Evolutionary conservation across 1,140 invertebrate species (phyloP).

Genomic region (Archivesica marissinica): DNA sequence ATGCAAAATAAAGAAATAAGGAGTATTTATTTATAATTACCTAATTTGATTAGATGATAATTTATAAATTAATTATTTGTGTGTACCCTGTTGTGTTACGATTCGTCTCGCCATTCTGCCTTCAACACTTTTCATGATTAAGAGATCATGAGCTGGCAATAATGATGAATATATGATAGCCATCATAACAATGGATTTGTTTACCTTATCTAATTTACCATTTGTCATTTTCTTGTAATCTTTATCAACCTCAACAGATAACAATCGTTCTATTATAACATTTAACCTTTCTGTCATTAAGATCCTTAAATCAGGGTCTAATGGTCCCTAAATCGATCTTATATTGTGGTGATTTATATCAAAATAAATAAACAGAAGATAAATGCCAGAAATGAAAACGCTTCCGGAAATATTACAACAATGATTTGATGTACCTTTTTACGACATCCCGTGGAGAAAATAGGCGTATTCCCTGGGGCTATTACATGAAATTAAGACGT

Average conservation of each 20-base stretch:
- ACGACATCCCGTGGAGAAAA: constrained; percentile 33
- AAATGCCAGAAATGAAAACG: constrained; percentile 47
- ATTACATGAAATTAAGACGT: constrained; percentile 47
- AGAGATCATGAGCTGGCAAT: neutral
- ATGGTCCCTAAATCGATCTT: constrained; percentile 54
- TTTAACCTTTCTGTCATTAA: constrained; percentile 55
- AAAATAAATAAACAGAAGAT: constrained; percentile 37
- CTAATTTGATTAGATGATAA: neutral
- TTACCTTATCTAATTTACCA: constrained; percentile 63
- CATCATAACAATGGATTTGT: constrained; percentile 45
- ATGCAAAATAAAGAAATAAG: constrained; percentile 6
- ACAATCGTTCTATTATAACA: constrained; percentile 45
- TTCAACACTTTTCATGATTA: constrained; percentile 33
- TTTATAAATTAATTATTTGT: neutral
- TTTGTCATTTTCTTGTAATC: constrained; percentile 45
- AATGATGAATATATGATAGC: constrained; percentile 29
- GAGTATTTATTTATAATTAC: neutral
- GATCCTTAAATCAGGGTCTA: constrained; percentile 49
- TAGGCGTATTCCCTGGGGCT: neutral
- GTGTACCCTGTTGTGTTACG: neutral
- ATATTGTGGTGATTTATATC: constrained; percentile 58
- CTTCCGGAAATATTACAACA: constrained; percentile 43
- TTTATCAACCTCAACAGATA: constrained; percentile 32
- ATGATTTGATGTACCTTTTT: constrained; percentile 23
- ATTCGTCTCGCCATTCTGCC: constrained; percentile 44